Evolutionary conservation across 2,113 vertebrate species (phyloP).

Genomic region (Phaethon lepturus): DNA sequence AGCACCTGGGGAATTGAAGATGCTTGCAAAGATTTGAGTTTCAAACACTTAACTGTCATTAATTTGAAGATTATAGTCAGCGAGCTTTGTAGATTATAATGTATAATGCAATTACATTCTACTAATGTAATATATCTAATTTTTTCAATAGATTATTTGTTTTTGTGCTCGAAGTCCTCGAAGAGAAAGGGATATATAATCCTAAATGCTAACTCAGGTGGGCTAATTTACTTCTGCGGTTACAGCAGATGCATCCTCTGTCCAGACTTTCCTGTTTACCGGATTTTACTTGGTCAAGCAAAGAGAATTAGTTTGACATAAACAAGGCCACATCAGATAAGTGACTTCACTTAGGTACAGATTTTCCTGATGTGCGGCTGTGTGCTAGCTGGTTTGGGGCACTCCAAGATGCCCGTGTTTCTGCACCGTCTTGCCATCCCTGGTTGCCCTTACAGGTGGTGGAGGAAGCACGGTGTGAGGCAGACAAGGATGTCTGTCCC

Average conservation of each 20-base stretch:
- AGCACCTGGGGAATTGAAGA: not conserved
- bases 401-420: no score
- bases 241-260: not conserved
- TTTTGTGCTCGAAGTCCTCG: not conserved
- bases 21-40: constrained; percentile 18
- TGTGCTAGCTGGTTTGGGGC: no score
- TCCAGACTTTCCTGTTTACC: not conserved
- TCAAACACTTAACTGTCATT: constrained; percentile 49
- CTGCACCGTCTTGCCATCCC: no score
- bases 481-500: no score
- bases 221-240: not conserved
- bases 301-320: not conserved
- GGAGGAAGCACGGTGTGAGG: no score
- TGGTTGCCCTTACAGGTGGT: no score
- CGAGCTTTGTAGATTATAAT: not conserved
- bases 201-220: not conserved
- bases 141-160: not conserved
- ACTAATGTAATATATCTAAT: not conserved
- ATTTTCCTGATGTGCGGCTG: no score
- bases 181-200: not conserved
- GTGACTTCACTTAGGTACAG: not conserved
- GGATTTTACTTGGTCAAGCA: not conserved
- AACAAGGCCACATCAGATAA: not conserved
- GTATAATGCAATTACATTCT: not conserved
- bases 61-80: constrained; percentile 42